Percentiles rank a stretch among this genome's conserved stretches.
Conservation (phyloP, 37 sponge, comb jelly and placozoan species). For the Ianthella basta region DNA sequence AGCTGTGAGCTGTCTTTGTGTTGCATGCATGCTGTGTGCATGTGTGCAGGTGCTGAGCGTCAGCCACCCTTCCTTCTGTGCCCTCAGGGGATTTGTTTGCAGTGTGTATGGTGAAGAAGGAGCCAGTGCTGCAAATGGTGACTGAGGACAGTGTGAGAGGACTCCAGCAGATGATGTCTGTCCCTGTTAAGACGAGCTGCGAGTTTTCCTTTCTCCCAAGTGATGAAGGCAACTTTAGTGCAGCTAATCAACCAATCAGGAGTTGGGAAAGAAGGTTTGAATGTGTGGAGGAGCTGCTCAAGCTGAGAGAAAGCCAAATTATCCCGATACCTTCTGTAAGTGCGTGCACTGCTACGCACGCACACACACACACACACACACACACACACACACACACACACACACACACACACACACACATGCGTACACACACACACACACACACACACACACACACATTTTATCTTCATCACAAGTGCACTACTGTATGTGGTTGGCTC, state of each 20-base stretch:
- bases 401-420: too few relatives aligned
- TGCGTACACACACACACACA: too few relatives aligned
- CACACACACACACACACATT: too few relatives aligned
- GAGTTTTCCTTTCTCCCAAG: background rate
- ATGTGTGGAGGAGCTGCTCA: background rate
- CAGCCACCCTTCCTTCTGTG: background rate
- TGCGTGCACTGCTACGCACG: too few relatives aligned
- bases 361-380: too few relatives aligned
- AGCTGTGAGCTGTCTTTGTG: too few relatives aligned
- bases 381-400: too few relatives aligned
- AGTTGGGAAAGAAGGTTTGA: background rate
- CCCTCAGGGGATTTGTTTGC: background rate
- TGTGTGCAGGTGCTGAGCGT: too few relatives aligned
- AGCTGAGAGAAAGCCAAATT: background rate
- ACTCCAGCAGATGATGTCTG: background rate
- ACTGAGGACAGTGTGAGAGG: background rate
- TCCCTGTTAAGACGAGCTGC: background rate
- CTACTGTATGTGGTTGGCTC: too few relatives aligned
- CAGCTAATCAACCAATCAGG: background rate
- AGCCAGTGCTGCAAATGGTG: background rate
- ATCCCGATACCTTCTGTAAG: too few relatives aligned
- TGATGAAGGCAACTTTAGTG: background rate
- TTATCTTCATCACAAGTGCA: too few relatives aligned
- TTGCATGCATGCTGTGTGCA: too few relatives aligned
- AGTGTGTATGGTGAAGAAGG: background rate